Evolutionary conservation across 2,113 vertebrate genomes (phyloP).

Genomic region (Pteruthius melanotis): DNA sequence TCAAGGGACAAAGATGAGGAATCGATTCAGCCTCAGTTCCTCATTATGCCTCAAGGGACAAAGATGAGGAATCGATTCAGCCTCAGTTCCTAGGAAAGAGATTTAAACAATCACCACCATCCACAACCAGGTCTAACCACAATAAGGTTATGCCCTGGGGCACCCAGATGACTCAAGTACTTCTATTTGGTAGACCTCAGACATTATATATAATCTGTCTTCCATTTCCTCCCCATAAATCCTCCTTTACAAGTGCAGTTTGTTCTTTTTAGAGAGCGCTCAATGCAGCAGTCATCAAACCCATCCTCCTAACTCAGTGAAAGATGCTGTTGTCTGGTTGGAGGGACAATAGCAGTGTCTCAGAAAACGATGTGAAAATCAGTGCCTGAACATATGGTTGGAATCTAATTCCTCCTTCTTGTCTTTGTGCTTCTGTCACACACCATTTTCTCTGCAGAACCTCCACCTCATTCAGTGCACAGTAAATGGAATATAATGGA

Average conservation of each 20-base stretch:
- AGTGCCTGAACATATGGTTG: not conserved
- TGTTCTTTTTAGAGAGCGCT: not conserved
- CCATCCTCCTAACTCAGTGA: not conserved
- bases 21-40: not conserved
- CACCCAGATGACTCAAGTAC: constrained; percentile 15
- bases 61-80: constrained; percentile 4
- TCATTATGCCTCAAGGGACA: not conserved
- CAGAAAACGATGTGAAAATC: not conserved
- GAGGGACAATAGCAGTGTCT: not conserved
- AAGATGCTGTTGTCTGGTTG: not conserved
- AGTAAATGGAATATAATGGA: not conserved
- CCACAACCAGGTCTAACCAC: not conserved
- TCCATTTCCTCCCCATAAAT: not conserved
- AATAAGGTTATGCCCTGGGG: not conserved
- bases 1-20: not conserved
- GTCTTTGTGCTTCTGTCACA: not conserved
- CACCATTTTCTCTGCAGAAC: not conserved
- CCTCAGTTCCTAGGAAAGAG: not conserved
- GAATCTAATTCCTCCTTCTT: not conserved
- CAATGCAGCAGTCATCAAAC: not conserved
- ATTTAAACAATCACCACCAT: not conserved
- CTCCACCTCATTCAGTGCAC: not conserved
- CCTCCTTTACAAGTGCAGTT: not conserved
- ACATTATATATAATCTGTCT: not conserved
- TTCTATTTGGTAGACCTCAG: constrained; percentile 17